Percentiles rank a stretch among this genome's conserved stretches.
Conservation (phyloP, 2,797 vertebrate species). For the Amblyopsis hoosieri region DNA sequence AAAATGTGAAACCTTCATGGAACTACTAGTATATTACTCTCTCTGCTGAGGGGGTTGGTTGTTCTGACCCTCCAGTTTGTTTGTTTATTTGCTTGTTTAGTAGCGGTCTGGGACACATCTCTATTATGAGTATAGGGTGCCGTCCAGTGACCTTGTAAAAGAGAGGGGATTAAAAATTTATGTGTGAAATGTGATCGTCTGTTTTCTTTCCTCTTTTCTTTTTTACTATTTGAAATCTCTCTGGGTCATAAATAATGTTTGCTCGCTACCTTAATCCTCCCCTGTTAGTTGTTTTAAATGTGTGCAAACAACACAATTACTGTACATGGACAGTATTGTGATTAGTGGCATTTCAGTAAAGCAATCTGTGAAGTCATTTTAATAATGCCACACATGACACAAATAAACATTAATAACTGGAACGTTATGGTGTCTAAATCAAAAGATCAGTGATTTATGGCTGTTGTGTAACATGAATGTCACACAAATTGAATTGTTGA, state of each 20-base stretch:
- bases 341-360: constrained; percentile 53
- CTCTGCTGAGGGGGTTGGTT: neutral
- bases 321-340: constrained; percentile 12
- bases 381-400: constrained; percentile 13
- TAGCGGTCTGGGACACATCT: constrained; percentile 33
- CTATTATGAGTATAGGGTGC: constrained; percentile 56
- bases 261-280: constrained; percentile 9
- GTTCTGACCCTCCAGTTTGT: constrained; percentile 13
- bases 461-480: neutral
- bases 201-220: constrained; percentile 35
- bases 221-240: constrained; percentile 59
- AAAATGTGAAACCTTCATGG: too few relatives aligned
- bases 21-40: too few relatives aligned
- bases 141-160: constrained; percentile 76
- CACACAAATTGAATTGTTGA: neutral
- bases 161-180: constrained; percentile 77
- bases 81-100: constrained; percentile 41
- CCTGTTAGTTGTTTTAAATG: constrained; percentile 5
- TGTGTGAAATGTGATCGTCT: constrained; percentile 68
- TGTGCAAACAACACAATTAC: neutral
- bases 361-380: constrained; percentile 55
- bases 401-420: constrained; percentile 6
- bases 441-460: too few relatives aligned
- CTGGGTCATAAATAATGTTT: constrained; percentile 60
- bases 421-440: neutral